phyloP scores from a whole-genome alignment of 1,140 invertebrate species.

The Hirudo medicinalis region DNA sequence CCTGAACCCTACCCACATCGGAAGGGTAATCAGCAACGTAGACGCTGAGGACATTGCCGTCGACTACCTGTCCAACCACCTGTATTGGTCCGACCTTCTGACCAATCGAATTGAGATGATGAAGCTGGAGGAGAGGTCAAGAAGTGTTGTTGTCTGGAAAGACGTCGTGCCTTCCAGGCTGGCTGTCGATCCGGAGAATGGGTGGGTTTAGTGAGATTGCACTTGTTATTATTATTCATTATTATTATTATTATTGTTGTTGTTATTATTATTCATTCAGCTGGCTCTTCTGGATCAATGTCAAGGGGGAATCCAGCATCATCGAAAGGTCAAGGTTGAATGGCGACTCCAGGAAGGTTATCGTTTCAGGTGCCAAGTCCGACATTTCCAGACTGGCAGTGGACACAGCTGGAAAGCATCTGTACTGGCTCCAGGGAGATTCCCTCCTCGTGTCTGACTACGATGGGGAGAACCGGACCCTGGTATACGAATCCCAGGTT shows the following conservation, averaged over 20 bases:
- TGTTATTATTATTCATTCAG: conserved; percentile 2
- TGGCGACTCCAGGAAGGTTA: background rate
- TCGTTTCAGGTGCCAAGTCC: background rate
- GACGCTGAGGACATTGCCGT: conserved; percentile 72
- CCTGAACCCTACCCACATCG: too few relatives aligned
- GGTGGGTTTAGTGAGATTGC: conserved; percentile 45
- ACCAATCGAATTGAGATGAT: conserved; percentile 80
- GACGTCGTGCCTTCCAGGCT: conserved; percentile 82
- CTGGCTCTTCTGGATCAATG: conserved; percentile 11
- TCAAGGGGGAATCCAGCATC: background rate
- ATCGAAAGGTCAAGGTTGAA: conserved; percentile 8
- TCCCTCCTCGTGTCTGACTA: too few relatives aligned
- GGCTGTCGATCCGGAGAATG: conserved; percentile 72
- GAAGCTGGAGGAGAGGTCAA: conserved; percentile 61
- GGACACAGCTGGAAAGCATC: background rate
- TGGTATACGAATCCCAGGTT: too few relatives aligned
- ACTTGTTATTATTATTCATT: conserved; percentile 13
- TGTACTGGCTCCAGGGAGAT: background rate
- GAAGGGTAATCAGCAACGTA: background rate
- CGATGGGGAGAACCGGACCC: too few relatives aligned
- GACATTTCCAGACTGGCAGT: background rate
- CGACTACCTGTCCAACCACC: conserved; percentile 79
- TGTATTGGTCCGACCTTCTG: conserved; percentile 90
- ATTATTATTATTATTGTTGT: background rate
- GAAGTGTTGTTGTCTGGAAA: conserved; percentile 60